Percentiles rank a stretch among this genome's conserved stretches.
Evolutionary conservation across 2,797 vertebrate genomes (phyloP).

Genomic region (Melanotaenia maccullochi): DNA sequence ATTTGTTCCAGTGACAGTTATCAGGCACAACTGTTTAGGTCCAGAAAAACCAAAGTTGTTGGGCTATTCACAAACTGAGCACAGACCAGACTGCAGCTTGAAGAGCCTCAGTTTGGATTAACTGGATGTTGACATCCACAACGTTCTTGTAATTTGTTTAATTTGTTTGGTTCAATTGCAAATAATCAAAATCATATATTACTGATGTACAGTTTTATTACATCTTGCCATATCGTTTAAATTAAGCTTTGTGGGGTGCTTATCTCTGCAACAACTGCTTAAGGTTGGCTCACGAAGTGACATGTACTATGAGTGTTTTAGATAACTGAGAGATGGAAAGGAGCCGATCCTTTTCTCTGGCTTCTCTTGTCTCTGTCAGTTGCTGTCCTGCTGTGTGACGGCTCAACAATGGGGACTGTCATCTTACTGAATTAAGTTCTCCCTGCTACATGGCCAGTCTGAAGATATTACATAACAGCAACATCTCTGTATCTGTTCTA

Average conservation of each 20-base stretch:
- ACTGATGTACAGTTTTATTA: neutral
- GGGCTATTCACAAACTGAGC: neutral
- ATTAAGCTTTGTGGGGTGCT: neutral
- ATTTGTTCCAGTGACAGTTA: neutral
- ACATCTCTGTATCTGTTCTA: conserved; percentile 5
- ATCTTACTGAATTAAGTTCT: conserved; percentile 26
- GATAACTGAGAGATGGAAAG: conserved; percentile 30
- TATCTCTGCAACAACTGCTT: conserved; percentile 15
- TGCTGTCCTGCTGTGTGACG: conserved; percentile 55
- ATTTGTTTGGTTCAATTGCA: neutral
- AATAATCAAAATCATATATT: neutral
- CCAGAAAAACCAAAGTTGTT: neutral
- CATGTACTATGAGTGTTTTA: neutral
- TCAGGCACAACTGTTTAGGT: no score
- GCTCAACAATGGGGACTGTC: conserved; percentile 49
- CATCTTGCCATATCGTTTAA: neutral
- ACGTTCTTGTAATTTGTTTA: neutral
- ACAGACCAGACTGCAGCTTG: neutral
- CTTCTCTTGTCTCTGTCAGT: conserved; percentile 39
- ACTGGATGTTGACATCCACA: neutral
- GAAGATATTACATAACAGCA: conserved; percentile 8
- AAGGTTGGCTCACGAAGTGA: conserved; percentile 5
- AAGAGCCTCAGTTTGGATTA: neutral
- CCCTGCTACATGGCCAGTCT: conserved; percentile 7
- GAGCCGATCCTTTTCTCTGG: conserved; percentile 21